These are phyloP conservation scores for Cephonodes hylas DNA, from an alignment of 2,888 invertebrate species.

Conservation along the genomic window DNA sequence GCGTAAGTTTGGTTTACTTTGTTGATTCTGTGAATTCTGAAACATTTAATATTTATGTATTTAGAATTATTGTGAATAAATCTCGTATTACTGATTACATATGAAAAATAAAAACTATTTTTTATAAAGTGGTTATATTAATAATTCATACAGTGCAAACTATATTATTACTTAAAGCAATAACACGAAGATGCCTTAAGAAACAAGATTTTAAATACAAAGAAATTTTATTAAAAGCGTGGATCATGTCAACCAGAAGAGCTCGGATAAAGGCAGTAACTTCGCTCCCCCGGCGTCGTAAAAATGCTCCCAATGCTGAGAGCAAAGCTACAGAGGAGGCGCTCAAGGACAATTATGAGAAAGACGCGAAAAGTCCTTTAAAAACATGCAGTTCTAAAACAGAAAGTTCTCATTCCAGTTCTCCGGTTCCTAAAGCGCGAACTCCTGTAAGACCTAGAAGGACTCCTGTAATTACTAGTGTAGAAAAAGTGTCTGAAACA, in stretches of 20 bases:
- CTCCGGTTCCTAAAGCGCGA: constrained; percentile 24
- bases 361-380: constrained; percentile 41
- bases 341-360: constrained; percentile 39
- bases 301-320: constrained; percentile 54
- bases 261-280: constrained; percentile 88
- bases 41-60: no score
- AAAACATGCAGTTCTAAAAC: neutral
- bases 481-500: constrained; percentile 20
- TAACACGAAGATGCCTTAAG: neutral
- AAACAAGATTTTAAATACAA: no score
- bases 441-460: constrained; percentile 31
- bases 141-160: neutral
- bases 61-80: no score
- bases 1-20: no score
- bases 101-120: no score
- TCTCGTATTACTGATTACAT: no score
- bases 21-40: no score
- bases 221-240: no score
- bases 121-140: neutral
- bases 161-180: neutral
- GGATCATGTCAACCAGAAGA: constrained; percentile 83
- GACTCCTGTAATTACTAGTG: constrained; percentile 22
- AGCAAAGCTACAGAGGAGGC: constrained; percentile 35
- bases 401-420: constrained; percentile 19
- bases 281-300: constrained; percentile 81